phyloP scores from a whole-genome alignment of 2,113 vertebrate genomes.

The Sinocyclocheilus maitianheensis region DNA sequence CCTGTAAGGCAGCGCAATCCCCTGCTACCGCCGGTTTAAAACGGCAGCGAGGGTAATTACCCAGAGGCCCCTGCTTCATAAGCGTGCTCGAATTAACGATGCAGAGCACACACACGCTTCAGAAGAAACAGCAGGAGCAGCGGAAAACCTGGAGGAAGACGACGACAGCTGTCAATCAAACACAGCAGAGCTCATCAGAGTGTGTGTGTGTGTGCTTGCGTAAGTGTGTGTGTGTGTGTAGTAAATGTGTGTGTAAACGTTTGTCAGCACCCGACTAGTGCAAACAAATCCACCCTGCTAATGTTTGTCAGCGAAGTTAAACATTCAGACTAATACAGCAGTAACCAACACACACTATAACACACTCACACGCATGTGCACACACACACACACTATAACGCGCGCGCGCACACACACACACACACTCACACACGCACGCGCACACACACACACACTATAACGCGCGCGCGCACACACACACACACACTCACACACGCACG shows the following conservation, averaged over 20 bases:
- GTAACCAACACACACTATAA: not conserved
- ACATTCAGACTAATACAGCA: constrained; percentile 19
- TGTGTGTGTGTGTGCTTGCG: not conserved
- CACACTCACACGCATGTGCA: not conserved
- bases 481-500: too few species aligned
- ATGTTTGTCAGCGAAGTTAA: constrained; percentile 23
- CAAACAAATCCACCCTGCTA: constrained; percentile 41
- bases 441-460: too few species aligned
- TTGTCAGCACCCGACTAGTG: not conserved
- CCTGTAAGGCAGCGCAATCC: not conserved
- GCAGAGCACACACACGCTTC: not conserved
- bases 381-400: too few species aligned
- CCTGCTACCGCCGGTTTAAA: not conserved
- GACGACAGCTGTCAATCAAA: not conserved
- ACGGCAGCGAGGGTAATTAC: not conserved
- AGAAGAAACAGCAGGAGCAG: not conserved
- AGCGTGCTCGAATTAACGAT: not conserved
- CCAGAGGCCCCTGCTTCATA: not conserved
- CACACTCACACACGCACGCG: too few species aligned
- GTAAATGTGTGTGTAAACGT: constrained; percentile 2
- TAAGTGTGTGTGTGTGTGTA: too few species aligned
- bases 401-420: not conserved
- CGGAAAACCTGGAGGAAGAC: not conserved
- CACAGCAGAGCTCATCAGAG: not conserved
- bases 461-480: too few species aligned